Conservation (phyloP, 2,113 vertebrate genomes). For the Lasiurus cinereus region DNA sequence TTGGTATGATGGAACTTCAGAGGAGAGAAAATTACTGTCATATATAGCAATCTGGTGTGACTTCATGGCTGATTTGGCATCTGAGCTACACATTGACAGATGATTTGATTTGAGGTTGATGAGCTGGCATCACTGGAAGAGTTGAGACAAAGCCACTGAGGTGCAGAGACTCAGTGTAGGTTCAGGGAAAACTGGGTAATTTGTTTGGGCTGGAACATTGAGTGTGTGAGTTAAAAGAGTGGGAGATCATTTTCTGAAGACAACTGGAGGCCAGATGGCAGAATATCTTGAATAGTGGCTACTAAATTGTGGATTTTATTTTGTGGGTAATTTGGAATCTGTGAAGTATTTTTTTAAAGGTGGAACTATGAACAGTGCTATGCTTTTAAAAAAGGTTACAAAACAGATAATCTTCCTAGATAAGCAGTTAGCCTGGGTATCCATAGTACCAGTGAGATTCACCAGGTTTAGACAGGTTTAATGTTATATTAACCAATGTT, state of each 20-base stretch:
- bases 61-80: constrained; percentile 32
- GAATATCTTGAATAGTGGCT: constrained; percentile 36
- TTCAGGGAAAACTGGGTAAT: constrained; percentile 38
- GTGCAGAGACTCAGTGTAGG: not conserved
- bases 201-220: constrained; percentile 47
- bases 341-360: constrained; percentile 18
- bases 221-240: constrained; percentile 24
- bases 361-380: not conserved
- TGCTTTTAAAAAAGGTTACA: constrained; percentile 57
- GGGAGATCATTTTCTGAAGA: constrained; percentile 56
- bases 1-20: not conserved
- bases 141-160: constrained; percentile 46
- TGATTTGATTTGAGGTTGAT: constrained; percentile 50
- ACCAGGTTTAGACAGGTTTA: constrained; percentile 20
- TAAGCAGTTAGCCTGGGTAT: not conserved
- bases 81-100: constrained; percentile 40
- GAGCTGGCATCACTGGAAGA: constrained; percentile 11
- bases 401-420: constrained; percentile 24
- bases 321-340: constrained; percentile 21
- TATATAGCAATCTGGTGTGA: constrained; percentile 21
- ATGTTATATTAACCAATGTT: constrained; percentile 6
- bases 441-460: not conserved
- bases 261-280: constrained; percentile 30
- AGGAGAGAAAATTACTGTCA: constrained; percentile 38
- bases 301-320: constrained; percentile 21